phyloP scores from a whole-genome alignment of 2,113 vertebrate genomes.

The Gasterosteus nipponicus region DNA sequence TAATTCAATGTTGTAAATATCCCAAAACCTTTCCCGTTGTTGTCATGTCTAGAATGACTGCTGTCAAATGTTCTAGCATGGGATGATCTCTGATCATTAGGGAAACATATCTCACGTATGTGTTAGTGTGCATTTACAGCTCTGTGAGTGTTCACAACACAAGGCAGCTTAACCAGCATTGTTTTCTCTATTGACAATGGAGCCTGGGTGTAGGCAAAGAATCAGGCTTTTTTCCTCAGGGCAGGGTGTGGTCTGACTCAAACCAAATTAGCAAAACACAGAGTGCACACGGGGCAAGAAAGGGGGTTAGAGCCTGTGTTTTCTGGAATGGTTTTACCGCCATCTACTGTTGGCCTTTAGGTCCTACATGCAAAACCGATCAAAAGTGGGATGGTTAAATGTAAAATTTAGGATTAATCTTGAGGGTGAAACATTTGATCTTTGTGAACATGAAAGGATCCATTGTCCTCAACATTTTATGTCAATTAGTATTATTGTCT shows the following conservation, averaged over 20 bases:
- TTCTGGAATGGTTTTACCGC: constrained; percentile 45
- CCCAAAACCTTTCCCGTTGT: background rate
- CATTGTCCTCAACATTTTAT: background rate
- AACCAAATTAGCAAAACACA: constrained; percentile 64
- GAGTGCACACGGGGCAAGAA: background rate
- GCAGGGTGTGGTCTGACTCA: constrained; percentile 67
- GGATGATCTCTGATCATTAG: background rate
- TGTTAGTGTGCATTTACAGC: constrained; percentile 16
- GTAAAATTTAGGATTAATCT: background rate
- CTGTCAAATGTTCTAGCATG: background rate
- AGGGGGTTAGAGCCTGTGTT: background rate
- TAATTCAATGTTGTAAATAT: constrained; percentile 3
- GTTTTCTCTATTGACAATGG: constrained; percentile 60
- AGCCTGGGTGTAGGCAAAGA: constrained; percentile 35
- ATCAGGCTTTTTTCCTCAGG: constrained; percentile 50
- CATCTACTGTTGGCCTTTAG: constrained; percentile 73
- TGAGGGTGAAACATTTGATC: background rate
- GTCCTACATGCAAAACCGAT: constrained; percentile 2
- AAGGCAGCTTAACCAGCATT: constrained; percentile 46
- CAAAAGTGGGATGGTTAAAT: background rate
- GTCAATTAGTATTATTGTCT: constrained; percentile 8
- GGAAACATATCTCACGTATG: background rate
- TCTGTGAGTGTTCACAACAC: constrained; percentile 19
- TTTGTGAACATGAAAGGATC: background rate
- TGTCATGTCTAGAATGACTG: background rate